These are phyloP conservation scores for Echeneis naucrates DNA, from an alignment of 2,797 vertebrate genomes.

Conservation along the genomic window DNA sequence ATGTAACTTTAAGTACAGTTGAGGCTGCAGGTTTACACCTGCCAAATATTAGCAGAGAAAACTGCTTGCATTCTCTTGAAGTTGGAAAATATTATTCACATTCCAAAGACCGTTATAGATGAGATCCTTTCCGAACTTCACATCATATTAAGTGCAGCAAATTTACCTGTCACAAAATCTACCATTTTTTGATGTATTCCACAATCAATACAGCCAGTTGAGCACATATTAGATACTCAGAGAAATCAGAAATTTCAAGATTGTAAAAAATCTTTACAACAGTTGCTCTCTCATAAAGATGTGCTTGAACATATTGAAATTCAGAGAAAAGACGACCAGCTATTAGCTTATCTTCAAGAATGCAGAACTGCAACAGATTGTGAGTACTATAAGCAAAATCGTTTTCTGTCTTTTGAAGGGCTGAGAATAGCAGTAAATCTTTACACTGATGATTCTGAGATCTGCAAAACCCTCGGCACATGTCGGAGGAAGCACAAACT, in stretches of 20 bases:
- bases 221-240: neutral
- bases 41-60: no score
- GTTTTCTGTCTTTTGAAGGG: neutral
- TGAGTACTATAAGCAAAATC: neutral
- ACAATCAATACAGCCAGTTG: conserved; percentile 1
- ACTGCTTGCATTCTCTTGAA: no score
- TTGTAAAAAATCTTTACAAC: neutral
- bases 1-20: no score
- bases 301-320: no score
- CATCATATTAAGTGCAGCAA: no score
- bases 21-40: no score
- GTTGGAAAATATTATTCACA: no score
- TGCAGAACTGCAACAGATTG: neutral
- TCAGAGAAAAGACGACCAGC: neutral
- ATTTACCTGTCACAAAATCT: no score
- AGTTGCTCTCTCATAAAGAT: neutral
- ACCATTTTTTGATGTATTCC: no score
- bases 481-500: neutral
- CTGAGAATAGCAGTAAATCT: neutral
- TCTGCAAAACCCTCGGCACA: neutral
- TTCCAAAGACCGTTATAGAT: no score
- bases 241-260: neutral
- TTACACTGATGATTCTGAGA: neutral
- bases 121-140: no score
- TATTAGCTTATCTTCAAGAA: neutral